Conservation (phyloP, 2,113 vertebrate genomes). For the Nicator chloris region DNA sequence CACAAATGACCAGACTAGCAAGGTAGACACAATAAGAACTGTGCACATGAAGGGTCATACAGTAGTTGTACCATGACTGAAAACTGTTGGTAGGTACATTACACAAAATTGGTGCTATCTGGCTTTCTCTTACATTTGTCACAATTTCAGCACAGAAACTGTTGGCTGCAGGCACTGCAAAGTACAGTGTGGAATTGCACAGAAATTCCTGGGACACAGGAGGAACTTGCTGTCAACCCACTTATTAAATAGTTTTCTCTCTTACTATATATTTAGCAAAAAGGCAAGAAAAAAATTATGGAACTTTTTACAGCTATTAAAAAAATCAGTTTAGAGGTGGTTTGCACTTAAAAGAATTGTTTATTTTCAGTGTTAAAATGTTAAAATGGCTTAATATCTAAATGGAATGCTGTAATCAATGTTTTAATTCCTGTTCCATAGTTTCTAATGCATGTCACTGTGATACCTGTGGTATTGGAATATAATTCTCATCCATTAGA, state of each 20-base stretch:
- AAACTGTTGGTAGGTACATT: not conserved
- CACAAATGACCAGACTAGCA: not conserved
- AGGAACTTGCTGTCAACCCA: not conserved
- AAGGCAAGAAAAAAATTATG: not conserved
- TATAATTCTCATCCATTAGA: not conserved
- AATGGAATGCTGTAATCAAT: not conserved
- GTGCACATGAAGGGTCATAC: not conserved
- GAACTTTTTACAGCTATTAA: not conserved
- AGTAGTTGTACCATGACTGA: not conserved
- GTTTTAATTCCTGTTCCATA: slow-evolving; percentile 17
- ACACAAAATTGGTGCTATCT: not conserved
- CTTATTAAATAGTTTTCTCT: not conserved
- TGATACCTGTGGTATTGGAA: not conserved
- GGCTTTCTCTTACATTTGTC: not conserved
- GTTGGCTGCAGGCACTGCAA: not conserved
- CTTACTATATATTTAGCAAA: not conserved
- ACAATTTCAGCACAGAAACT: not conserved
- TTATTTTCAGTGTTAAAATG: not conserved
- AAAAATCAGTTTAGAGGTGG: not conserved
- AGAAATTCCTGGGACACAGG: not conserved
- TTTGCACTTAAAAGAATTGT: not conserved
- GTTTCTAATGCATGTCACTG: not conserved
- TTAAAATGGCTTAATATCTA: not conserved
- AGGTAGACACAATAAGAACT: not conserved
- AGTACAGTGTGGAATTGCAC: not conserved